Base-by-base conservation (phyloP, 2,888 invertebrate genomes). In the Drosophila anomelani region DNA sequence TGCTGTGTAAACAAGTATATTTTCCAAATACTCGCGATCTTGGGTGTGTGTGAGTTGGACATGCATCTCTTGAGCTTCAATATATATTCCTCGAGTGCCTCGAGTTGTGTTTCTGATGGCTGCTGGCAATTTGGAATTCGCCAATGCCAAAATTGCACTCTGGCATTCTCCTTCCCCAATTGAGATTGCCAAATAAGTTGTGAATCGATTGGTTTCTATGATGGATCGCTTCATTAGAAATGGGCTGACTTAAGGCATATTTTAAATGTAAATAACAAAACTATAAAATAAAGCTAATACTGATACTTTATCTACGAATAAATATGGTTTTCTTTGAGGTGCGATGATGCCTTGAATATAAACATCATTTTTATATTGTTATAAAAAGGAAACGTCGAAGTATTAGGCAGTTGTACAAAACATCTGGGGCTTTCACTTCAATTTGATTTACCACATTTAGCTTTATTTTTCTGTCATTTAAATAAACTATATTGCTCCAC, bases 51-150 rank as follows among this genome's bases (percentile, higher is more conserved):
- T 20, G 20, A 20, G 20, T 51, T 20, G 46, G 20, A 20, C 74
- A 62, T 53, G 47, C 66, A 70, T 36, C 53, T 53, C 34, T 47
- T 36, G 58, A 47, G 44, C 20, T 26, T 20, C 6, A 61, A 60
- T 26, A 26, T 39, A 23, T 59, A 36, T n/a, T 46, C 57, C 41
- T 75, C 67, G 57, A 72, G 56, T 72, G 75, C 57, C 32, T 54
- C 75, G 54, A 74, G 36, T 43, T 55, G 54, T 43, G 54, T 74
- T 71, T 75, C 56, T 46, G 34, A 47, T 69, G 68, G 70, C 47
- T 56, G 56, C 29, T 66, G 72, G 69, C 76, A 67, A 47, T 73
- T 73, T 73, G 76, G 57, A 58, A 58, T 64, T 44, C 17, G 75
- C 64, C 41, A 53, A 72, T 55, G 54, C 47, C 54, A 55, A 46